These are phyloP conservation scores for Moxostoma hubbsi DNA, from an alignment of 2,797 vertebrate genomes.

Conservation along the genomic window DNA sequence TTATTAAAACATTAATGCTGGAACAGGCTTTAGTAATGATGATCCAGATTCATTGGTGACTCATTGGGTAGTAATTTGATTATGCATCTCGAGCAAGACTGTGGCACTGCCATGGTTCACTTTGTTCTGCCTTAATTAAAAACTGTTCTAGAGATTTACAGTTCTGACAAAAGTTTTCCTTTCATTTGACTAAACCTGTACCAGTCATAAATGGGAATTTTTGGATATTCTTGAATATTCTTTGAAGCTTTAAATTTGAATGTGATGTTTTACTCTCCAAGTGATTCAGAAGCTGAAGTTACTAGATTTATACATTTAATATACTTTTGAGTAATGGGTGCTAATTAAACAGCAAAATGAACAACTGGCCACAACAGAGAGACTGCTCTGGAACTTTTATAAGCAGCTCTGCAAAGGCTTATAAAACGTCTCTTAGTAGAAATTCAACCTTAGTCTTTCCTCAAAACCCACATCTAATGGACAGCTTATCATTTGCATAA, in stretches of 20 bases:
- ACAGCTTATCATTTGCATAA: background rate
- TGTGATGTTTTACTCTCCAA: background rate
- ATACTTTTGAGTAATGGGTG: background rate
- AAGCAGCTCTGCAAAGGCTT: background rate
- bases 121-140: slow-evolving; percentile 13
- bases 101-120: background rate
- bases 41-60: slow-evolving; percentile 16
- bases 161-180: background rate
- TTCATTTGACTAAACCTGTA: background rate
- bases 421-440: background rate
- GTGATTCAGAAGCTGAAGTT: background rate
- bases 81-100: background rate
- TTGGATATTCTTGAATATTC: background rate
- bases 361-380: background rate
- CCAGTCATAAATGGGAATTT: background rate
- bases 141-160: slow-evolving; percentile 3
- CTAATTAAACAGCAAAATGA: background rate
- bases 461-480: background rate
- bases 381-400: background rate
- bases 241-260: background rate
- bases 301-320: slow-evolving; percentile 9
- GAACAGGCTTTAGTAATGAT: background rate
- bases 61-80: slow-evolving; percentile 22
- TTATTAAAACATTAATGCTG: slow-evolving; percentile 30
- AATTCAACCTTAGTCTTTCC: background rate